Conservation (phyloP, 2,113 vertebrate genomes). For the Sturnira hondurensis region DNA sequence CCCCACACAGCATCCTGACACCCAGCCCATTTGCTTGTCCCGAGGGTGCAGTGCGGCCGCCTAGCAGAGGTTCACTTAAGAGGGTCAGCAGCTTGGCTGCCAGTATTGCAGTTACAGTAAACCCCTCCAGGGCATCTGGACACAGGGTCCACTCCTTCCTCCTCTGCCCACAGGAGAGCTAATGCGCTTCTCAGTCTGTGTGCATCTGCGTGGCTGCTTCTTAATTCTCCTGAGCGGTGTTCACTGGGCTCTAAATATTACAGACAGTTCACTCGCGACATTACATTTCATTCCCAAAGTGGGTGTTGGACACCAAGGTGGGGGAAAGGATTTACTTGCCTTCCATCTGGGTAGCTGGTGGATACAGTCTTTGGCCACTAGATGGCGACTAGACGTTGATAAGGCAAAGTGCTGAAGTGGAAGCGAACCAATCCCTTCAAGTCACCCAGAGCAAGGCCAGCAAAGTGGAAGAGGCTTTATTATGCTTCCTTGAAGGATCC, state of each 20-base stretch:
- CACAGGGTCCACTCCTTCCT: background rate
- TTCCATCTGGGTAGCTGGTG: constrained; percentile 51
- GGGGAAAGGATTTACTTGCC: constrained; percentile 26
- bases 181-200: background rate
- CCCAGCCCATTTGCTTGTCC: background rate
- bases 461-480: background rate
- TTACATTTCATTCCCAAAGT: background rate
- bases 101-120: constrained; percentile 63
- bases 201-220: background rate
- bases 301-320: background rate
- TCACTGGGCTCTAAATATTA: background rate
- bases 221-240: background rate
- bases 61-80: constrained; percentile 55
- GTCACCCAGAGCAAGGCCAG: constrained; percentile 19
- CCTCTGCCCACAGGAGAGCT: background rate
- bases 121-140: constrained; percentile 15
- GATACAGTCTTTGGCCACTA: constrained; percentile 60
- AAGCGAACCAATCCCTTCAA: constrained; percentile 11
- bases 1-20: background rate
- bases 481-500: constrained; percentile 45
- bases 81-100: constrained; percentile 49
- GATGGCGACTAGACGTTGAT: constrained; percentile 53
- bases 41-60: background rate
- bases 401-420: constrained; percentile 68
- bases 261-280: background rate